Conservation (phyloP, 37 sponge, comb jelly and placozoan genomes). For the Amphimedon queenslandica region DNA sequence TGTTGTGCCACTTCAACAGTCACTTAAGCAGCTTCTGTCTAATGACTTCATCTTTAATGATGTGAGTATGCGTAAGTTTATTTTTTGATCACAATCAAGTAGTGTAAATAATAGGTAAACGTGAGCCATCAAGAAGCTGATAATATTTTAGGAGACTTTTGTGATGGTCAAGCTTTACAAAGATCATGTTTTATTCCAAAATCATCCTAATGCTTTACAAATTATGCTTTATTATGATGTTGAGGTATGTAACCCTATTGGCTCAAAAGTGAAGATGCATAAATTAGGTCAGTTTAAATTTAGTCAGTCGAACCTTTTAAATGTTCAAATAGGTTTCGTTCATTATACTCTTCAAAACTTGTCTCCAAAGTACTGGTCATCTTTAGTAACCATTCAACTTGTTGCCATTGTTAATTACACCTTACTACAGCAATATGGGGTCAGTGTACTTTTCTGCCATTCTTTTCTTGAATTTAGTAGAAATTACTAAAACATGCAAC, state of each 20-base stretch:
- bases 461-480: slow-evolving; percentile 25
- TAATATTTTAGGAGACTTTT: not conserved
- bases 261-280: not conserved
- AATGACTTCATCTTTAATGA: not conserved
- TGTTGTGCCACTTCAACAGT: not conserved
- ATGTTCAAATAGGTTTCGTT: not conserved
- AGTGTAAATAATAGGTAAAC: not conserved
- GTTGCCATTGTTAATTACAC: not conserved
- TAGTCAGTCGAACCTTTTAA: not conserved
- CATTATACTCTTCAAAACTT: not conserved
- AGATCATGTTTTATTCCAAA: not conserved
- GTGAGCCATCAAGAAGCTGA: not conserved
- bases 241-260: not conserved
- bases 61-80: not conserved
- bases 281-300: not conserved
- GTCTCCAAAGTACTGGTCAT: not conserved
- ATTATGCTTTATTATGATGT: not conserved
- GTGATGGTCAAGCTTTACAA: not conserved
- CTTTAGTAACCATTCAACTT: not conserved
- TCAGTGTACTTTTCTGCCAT: slow-evolving; percentile 15
- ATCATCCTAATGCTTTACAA: not conserved
- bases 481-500: too few relatives aligned
- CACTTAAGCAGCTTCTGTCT: not conserved
- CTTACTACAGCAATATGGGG: slow-evolving; percentile 25
- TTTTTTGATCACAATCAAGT: not conserved